Evolutionary conservation across 2,888 invertebrate genomes (phyloP).

Genomic region (Cosmorhoe ocellata): DNA sequence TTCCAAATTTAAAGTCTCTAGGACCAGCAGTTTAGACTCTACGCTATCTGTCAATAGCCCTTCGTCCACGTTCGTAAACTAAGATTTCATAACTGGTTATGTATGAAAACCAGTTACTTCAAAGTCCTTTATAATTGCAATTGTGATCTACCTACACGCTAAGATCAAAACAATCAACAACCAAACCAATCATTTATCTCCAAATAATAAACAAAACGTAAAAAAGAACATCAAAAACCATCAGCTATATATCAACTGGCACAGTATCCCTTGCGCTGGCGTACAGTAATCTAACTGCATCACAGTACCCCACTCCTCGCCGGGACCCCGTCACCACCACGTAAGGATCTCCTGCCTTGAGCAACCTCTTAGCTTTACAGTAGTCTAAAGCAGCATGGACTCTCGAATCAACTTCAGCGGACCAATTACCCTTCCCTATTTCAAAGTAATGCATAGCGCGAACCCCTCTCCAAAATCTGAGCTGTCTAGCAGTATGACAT

Average conservation of each 20-base stretch:
- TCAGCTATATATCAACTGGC: slow-evolving; percentile 20
- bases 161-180: too few species aligned
- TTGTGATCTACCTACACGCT: too few species aligned
- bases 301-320: slow-evolving; percentile 70
- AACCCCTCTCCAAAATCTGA: slow-evolving; percentile 77
- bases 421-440: slow-evolving; percentile 55
- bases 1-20: too few species aligned
- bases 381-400: slow-evolving; percentile 68
- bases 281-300: slow-evolving; percentile 65
- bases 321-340: slow-evolving; percentile 66
- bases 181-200: too few species aligned
- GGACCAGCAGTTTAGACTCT: too few species aligned
- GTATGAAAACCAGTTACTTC: too few species aligned
- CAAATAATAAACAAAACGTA: background rate
- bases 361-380: slow-evolving; percentile 68
- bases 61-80: too few species aligned
- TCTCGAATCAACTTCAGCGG: slow-evolving; percentile 63
- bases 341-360: slow-evolving; percentile 70
- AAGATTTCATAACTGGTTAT: too few species aligned
- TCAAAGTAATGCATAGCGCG: slow-evolving; percentile 80
- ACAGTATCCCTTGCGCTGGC: slow-evolving; percentile 66
- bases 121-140: too few species aligned
- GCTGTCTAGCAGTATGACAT: slow-evolving; percentile 85
- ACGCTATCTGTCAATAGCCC: too few species aligned
- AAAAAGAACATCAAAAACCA: background rate